Conservation (phyloP, 2,113 vertebrate species). For the Pontoporia blainvillei region DNA sequence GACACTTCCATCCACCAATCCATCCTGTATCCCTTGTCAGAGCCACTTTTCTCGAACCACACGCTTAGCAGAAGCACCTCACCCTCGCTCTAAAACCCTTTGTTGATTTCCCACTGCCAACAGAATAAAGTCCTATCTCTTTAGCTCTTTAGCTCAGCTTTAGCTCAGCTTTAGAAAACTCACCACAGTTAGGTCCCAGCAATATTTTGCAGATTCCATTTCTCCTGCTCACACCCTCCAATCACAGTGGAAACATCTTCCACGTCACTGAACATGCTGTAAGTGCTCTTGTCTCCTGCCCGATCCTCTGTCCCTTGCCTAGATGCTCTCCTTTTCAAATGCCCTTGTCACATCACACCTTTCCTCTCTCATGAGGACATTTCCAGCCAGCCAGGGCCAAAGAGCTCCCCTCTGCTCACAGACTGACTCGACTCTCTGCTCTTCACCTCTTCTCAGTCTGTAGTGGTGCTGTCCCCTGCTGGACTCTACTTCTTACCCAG, state of each 20-base stretch:
- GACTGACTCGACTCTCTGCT: not conserved
- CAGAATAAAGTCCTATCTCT: slow-evolving; percentile 43
- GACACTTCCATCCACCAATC: not conserved
- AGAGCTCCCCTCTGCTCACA: not conserved
- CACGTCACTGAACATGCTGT: fast-evolving
- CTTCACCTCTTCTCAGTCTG: not conserved
- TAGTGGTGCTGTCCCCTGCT: fast-evolving
- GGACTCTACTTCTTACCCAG: not conserved
- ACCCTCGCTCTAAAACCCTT: not conserved
- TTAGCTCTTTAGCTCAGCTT: not conserved
- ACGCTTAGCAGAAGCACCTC: not conserved
- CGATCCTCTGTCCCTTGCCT: not conserved
- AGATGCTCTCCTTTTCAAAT: not conserved
- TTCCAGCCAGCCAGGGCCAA: not conserved
- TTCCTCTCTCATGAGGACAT: not conserved
- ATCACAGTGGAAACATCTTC: not conserved
- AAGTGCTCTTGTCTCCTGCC: not conserved
- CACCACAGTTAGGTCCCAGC: fast-evolving
- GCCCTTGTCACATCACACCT: not conserved
- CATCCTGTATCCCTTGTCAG: not conserved
- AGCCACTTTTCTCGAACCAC: not conserved
- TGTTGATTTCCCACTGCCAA: not conserved
- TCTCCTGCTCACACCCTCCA: not conserved
- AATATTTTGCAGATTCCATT: not conserved
- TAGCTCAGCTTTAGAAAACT: not conserved